Evolutionary conservation across 2,888 invertebrate species (phyloP).

Genomic region (Phaedon cochleariae): DNA sequence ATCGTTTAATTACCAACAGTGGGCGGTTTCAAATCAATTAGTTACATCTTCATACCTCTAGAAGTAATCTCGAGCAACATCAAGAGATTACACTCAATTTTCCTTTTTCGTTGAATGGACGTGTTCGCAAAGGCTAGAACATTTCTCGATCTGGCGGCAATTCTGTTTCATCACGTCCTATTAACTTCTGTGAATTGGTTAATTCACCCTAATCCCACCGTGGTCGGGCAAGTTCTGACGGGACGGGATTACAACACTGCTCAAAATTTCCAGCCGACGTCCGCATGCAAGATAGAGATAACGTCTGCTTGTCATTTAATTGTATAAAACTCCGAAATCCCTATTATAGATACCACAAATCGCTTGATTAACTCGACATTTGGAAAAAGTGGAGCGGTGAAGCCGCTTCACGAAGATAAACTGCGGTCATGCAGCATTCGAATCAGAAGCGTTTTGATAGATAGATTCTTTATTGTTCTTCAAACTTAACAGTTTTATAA

Average conservation of each 20-base stretch:
- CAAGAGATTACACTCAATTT: no score
- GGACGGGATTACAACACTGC: slow-evolving; percentile 39
- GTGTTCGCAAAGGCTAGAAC: neutral
- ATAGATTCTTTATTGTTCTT: no score
- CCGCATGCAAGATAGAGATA: slow-evolving; percentile 39
- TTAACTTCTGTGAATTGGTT: neutral
- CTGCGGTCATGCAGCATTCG: no score
- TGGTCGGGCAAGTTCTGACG: neutral
- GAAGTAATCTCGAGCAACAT: no score
- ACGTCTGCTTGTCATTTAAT: slow-evolving; percentile 27
- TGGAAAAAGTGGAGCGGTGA: neutral
- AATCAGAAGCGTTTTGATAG: no score
- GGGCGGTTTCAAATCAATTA: no score
- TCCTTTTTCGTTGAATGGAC: no score
- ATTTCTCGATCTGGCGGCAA: neutral
- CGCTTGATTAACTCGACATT: slow-evolving; percentile 31
- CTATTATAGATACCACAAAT: slow-evolving; percentile 34
- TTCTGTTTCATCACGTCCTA: neutral
- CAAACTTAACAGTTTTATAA: no score
- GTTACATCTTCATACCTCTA: no score
- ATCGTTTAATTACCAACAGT: no score
- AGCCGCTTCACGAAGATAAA: no score
- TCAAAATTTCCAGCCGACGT: slow-evolving; percentile 35
- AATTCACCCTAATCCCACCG: neutral
- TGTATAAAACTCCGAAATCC: slow-evolving; percentile 32